A percentile compares a stretch with the other conserved stretches of the same genome.
These are phyloP conservation scores for Pipa parva DNA, from an alignment of 2,113 vertebrate species.

Conservation along the genomic window DNA sequence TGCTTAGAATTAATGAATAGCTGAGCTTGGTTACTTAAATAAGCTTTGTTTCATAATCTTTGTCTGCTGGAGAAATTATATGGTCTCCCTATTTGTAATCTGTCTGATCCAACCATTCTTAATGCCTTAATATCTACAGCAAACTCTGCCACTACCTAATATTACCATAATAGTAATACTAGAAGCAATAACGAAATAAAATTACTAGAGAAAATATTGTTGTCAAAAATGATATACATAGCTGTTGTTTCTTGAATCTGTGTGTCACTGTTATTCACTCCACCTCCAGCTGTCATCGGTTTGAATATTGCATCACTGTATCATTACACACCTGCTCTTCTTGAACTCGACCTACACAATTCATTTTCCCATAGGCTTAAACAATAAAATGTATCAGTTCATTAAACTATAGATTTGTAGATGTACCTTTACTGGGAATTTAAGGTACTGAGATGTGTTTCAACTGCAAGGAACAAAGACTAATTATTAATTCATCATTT, in stretches of 20 bases:
- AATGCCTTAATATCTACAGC: too few species aligned
- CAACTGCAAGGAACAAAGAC: neutral
- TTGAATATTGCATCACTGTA: neutral
- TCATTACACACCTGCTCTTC: neutral
- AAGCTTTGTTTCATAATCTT: too few species aligned
- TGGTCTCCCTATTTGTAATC: too few species aligned
- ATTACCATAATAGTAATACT: too few species aligned
- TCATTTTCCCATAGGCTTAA: neutral
- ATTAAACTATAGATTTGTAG: neutral
- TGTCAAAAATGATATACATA: neutral
- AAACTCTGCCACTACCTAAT: too few species aligned
- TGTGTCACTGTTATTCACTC: neutral
- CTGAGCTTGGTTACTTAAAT: too few species aligned
- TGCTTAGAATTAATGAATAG: too few species aligned
- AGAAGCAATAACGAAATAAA: too few species aligned
- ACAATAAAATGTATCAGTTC: neutral
- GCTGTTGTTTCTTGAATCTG: neutral
- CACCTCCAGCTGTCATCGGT: neutral
- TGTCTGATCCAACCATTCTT: too few species aligned
- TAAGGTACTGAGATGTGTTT: neutral
- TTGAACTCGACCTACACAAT: neutral
- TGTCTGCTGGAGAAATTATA: too few species aligned
- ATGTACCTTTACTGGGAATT: neutral
- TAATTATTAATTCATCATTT: slow-evolving; percentile 23
- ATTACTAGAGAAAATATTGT: neutral